A percentile compares a stretch with the other conserved stretches of the same genome.
Conservation (phyloP, 2,888 invertebrate genomes). For the Auanema freiburgensis region DNA sequence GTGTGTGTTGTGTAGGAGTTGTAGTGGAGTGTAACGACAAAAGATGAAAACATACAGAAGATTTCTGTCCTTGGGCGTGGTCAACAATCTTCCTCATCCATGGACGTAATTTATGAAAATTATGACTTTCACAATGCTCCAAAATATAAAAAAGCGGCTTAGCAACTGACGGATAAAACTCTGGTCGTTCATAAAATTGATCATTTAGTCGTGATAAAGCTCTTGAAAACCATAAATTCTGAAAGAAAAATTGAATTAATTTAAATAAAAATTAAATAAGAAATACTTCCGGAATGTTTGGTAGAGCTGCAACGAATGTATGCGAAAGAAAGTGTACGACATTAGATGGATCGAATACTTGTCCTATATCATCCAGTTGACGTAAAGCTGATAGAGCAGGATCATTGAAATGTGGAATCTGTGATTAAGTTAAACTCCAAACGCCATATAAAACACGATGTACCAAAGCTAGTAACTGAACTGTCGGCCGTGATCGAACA, state of each 20-base stretch:
- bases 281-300: conserved; percentile 56
- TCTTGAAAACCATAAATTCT: conserved; percentile 61
- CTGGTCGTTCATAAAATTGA: conserved; percentile 44
- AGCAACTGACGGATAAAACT: conserved; percentile 51
- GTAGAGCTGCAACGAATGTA: conserved; percentile 68
- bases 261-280: too few species aligned
- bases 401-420: conserved; percentile 75
- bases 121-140: conserved; percentile 57
- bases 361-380: conserved; percentile 86
- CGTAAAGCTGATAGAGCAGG: conserved; percentile 87
- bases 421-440: conserved; percentile 9
- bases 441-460: conserved; percentile 50
- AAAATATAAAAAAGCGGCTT: conserved; percentile 60
- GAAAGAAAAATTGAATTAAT: conserved; percentile 9
- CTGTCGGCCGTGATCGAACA: conserved; percentile 83
- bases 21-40: too few species aligned
- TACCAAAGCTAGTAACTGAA: conserved; percentile 88
- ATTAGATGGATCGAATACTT: conserved; percentile 81
- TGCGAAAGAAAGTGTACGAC: conserved; percentile 84
- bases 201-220: conserved; percentile 58
- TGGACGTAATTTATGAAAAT: conserved; percentile 55
- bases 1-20: too few species aligned
- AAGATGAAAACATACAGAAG: neutral
- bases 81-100: conserved; percentile 59
- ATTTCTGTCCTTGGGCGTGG: too few species aligned